These are phyloP conservation scores for Choreutis nemorana DNA, from an alignment of 2,888 invertebrate genomes.

Conservation along the genomic window DNA sequence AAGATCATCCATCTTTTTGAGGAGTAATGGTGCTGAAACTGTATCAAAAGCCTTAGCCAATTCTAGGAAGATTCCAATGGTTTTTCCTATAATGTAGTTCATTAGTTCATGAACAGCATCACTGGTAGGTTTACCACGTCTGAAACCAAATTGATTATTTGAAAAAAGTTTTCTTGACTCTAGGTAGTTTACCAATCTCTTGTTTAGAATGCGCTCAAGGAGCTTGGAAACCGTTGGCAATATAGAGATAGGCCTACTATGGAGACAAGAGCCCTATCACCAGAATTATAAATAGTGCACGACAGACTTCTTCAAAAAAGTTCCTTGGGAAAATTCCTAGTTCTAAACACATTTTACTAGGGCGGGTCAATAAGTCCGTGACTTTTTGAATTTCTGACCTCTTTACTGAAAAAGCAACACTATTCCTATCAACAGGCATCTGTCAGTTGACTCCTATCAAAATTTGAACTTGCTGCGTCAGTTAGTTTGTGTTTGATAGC, in stretches of 20 bases:
- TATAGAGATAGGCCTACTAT: constrained; percentile 1
- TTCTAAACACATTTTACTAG: constrained; percentile 3
- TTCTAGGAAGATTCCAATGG: background rate
- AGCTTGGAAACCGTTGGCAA: constrained; percentile 6
- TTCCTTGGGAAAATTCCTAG: constrained; percentile 8
- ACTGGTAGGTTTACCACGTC: constrained; percentile 7
- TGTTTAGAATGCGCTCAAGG: constrained; percentile 4
- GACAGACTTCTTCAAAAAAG: constrained; percentile 6
- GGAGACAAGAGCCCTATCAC: constrained; percentile 4
- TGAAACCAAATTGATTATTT: constrained; percentile 9
- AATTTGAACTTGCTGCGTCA: too few relatives aligned
- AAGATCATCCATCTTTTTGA: background rate
- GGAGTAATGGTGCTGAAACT: background rate
- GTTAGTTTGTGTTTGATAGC: too few relatives aligned
- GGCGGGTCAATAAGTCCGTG: too few relatives aligned
- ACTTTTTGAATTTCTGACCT: too few relatives aligned
- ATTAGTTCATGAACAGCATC: constrained; percentile 6
- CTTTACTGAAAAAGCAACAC: too few relatives aligned
- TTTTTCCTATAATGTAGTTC: constrained; percentile 1
- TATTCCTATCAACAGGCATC: too few relatives aligned
- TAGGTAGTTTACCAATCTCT: constrained; percentile 5
- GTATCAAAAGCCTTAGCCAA: background rate
- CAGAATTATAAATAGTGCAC: constrained; percentile 7
- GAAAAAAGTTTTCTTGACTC: constrained; percentile 7
- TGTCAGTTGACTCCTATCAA: too few relatives aligned